Conservation (phyloP, 2,113 vertebrate genomes). For the Aythya baeri region DNA sequence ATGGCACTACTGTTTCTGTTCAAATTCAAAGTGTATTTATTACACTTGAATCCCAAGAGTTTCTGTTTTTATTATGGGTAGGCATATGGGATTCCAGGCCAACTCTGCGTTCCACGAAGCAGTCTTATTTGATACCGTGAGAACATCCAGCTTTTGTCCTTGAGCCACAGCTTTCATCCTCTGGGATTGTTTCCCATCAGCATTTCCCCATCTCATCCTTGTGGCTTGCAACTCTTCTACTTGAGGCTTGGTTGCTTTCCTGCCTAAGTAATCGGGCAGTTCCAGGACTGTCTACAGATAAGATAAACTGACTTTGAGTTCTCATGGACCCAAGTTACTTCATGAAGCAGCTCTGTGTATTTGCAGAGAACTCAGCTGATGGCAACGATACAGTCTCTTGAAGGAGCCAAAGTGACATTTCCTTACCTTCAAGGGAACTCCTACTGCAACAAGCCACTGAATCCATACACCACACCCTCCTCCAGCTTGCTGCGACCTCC, state of each 20-base stretch:
- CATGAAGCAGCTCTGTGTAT: not conserved
- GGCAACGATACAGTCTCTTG: not conserved
- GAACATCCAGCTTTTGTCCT: not conserved
- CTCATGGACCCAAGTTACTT: not conserved
- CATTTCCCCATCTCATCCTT: not conserved
- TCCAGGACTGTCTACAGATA: not conserved
- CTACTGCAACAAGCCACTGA: not conserved
- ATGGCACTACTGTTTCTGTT: not conserved
- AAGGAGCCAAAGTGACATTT: not conserved
- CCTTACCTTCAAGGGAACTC: not conserved
- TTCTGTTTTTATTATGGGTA: not conserved
- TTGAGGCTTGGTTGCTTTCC: not conserved
- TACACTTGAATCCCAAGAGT: not conserved
- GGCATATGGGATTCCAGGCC: not conserved
- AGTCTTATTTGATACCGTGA: not conserved
- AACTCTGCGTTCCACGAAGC: fast-evolving
- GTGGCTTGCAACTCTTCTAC: not conserved
- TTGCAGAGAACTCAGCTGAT: not conserved
- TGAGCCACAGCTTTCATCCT: not conserved
- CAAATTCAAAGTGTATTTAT: not conserved
- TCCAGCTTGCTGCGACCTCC: not conserved
- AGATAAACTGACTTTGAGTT: not conserved
- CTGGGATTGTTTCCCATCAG: not conserved
- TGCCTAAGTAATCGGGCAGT: not conserved
- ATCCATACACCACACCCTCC: not conserved